These are phyloP conservation scores for Caenorhabditis parvicauda DNA, from an alignment of 2,888 invertebrate genomes.

Conservation along the genomic window DNA sequence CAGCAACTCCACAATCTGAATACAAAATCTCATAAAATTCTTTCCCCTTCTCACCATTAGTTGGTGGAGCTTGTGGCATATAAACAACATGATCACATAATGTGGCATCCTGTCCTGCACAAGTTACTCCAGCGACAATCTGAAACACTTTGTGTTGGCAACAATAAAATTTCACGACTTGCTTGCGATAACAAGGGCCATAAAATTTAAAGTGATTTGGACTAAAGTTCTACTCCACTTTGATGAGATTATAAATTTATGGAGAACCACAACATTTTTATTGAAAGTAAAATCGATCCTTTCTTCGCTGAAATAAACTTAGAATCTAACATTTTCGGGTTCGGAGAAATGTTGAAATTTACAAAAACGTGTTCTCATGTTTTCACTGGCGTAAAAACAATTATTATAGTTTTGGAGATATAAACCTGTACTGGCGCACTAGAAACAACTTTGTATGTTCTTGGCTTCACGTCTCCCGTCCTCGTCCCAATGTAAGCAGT, in stretches of 20 bases:
- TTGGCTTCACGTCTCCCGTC: constrained; percentile 14
- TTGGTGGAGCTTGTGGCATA: constrained; percentile 39
- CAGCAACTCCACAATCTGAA: constrained; percentile 30
- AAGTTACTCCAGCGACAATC: constrained; percentile 45
- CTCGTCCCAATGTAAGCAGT: constrained; percentile 21
- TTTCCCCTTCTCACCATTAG: constrained; percentile 15
- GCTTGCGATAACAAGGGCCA: not conserved
- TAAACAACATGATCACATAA: constrained; percentile 39
- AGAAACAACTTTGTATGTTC: constrained; percentile 29
- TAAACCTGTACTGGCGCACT: constrained; percentile 16
- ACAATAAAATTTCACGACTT: too few species aligned
- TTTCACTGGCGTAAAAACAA: not conserved
- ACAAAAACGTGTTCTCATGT: constrained; percentile 9
- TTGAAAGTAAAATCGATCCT: too few species aligned
- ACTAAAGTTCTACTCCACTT: too few species aligned
- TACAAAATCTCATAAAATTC: constrained; percentile 1
- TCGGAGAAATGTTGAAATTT: not conserved
- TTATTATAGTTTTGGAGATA: not conserved
- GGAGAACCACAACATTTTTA: too few species aligned
- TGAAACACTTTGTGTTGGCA: constrained; percentile 1
- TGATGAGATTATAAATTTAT: too few species aligned
- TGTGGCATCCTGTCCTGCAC: constrained; percentile 18
- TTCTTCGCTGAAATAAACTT: too few species aligned
- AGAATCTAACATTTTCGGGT: too few species aligned
- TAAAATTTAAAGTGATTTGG: not conserved